phyloP scores from a whole-genome alignment of 1,140 invertebrate genomes.

The Drosophila bipectinata region DNA sequence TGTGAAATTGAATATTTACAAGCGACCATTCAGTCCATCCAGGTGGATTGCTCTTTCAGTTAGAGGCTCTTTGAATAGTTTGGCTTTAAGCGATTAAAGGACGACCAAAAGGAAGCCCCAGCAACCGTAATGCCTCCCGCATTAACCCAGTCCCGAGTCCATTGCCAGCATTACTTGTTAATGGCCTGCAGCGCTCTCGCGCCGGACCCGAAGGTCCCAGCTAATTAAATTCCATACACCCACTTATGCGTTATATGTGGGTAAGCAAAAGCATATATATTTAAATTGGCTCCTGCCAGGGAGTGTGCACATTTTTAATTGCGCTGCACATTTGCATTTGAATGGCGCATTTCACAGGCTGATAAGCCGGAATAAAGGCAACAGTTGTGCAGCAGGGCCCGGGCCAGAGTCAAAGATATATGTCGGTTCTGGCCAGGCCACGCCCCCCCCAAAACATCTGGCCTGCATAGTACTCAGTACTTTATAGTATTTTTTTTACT shows the following conservation, averaged over 20 bases:
- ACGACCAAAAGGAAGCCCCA: constrained; percentile 6
- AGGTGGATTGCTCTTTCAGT: constrained; percentile 20
- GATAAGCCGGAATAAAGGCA: constrained; percentile 76
- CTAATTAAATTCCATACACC: constrained; percentile 46
- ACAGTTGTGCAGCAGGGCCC: constrained; percentile 26
- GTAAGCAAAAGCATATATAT: constrained; percentile 17
- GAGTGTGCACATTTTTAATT: constrained; percentile 71
- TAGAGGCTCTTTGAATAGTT: constrained; percentile 25
- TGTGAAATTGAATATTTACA: constrained; percentile 53
- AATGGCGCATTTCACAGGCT: constrained; percentile 81
- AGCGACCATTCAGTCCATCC: constrained; percentile 24
- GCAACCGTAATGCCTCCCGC: constrained; percentile 4
- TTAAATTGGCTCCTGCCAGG: constrained; percentile 33
- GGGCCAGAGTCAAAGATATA: constrained; percentile 51
- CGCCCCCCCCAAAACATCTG: constrained; percentile 5
- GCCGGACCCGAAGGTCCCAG: constrained; percentile 19
- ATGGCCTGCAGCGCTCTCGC: constrained; percentile 20
- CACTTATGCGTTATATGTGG: not conserved
- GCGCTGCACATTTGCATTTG: constrained; percentile 81
- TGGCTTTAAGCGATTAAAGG: constrained; percentile 34
- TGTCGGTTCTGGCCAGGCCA: constrained; percentile 29
- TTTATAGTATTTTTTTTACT: constrained; percentile 38
- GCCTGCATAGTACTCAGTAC: not conserved
- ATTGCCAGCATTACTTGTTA: constrained; percentile 33
- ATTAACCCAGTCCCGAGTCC: constrained; percentile 23